Evolutionary conservation across 2,888 invertebrate species (phyloP).

Genomic region (Plebejus melissa): DNA sequence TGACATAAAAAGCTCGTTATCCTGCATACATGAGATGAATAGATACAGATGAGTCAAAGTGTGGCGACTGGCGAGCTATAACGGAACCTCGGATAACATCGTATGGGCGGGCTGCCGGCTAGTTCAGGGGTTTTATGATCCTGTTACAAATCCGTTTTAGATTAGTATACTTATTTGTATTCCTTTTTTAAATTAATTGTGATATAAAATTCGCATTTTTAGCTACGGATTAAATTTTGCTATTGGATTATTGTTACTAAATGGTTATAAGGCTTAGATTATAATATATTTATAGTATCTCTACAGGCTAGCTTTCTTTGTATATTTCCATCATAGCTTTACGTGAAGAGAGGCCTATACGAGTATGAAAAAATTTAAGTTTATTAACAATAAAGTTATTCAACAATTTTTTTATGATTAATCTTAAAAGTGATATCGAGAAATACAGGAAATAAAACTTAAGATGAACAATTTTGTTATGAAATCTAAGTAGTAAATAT

Average conservation of each 20-base stretch:
- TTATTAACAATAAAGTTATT: too few species aligned
- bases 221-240: background rate
- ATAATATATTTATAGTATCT: background rate
- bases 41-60: conserved; percentile 25
- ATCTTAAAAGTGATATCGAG: background rate
- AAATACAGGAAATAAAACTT: background rate
- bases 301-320: background rate
- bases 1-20: conserved; percentile 15
- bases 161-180: background rate
- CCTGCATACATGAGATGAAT: conserved; percentile 19
- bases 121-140: background rate
- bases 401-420: too few species aligned
- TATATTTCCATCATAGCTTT: background rate
- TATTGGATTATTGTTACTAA: too few species aligned
- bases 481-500: background rate
- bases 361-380: too few species aligned
- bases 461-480: background rate
- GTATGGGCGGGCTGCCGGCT: conserved; percentile 14
- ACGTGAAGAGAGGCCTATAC: too few species aligned
- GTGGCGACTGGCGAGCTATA: background rate
- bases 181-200: background rate
- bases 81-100: conserved; percentile 17
- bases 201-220: background rate
- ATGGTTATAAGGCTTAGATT: too few species aligned
- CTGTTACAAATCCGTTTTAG: background rate